phyloP scores from a whole-genome alignment of 2,888 invertebrate genomes.

The Harpagoxenus sublaevis region DNA sequence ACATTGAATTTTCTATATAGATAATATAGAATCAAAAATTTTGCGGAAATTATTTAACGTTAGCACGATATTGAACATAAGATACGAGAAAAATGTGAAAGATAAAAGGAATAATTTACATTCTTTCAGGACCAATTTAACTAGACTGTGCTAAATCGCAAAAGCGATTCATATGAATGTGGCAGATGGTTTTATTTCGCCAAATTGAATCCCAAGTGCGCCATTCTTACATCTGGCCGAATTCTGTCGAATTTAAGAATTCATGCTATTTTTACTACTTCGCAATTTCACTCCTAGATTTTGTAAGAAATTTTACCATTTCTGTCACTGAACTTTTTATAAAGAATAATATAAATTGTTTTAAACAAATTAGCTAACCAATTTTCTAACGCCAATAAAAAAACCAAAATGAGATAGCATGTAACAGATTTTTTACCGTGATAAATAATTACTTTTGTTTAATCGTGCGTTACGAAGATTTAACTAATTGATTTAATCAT shows the following conservation, averaged over 20 bases:
- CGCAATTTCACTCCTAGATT: neutral
- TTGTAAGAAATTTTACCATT: neutral
- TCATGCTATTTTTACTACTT: conserved; percentile 1
- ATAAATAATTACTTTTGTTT: conserved; percentile 17
- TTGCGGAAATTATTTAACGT: conserved; percentile 1
- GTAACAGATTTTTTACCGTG: neutral
- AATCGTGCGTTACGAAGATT: neutral
- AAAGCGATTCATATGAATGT: conserved; percentile 23
- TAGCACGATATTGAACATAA: neutral
- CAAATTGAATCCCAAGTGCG: conserved; percentile 46
- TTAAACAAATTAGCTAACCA: neutral
- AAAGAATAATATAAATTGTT: neutral
- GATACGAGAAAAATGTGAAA: conserved; percentile 7
- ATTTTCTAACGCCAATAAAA: neutral
- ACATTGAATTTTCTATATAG: neutral
- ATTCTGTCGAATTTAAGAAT: conserved; percentile 31
- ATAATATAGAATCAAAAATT: neutral
- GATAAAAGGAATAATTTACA: conserved; percentile 42
- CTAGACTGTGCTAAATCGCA: conserved; percentile 6
- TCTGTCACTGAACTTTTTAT: neutral
- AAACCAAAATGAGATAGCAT: neutral
- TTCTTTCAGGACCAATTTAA: conserved; percentile 37
- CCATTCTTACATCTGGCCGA: conserved; percentile 37
- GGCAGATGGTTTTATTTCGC: conserved; percentile 30
- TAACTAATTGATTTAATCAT: conserved; percentile 27